Evolutionary conservation across 2,113 vertebrate species (phyloP).

Genomic region (Poeciliopsis occidentalis): DNA sequence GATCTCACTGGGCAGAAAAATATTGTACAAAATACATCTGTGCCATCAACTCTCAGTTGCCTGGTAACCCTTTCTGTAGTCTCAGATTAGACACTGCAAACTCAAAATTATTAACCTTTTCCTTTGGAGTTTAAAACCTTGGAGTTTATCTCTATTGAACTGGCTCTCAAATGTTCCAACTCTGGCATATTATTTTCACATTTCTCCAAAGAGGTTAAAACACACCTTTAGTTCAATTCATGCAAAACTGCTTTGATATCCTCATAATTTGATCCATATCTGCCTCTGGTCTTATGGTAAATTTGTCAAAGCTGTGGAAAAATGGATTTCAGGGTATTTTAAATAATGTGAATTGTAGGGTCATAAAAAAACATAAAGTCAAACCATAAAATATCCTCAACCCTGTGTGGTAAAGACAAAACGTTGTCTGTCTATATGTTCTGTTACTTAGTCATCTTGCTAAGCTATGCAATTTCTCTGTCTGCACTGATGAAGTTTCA

Average conservation of each 20-base stretch:
- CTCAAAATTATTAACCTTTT: slow-evolving; percentile 24
- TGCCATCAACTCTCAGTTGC: slow-evolving; percentile 53
- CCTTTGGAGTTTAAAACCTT: slow-evolving; percentile 15
- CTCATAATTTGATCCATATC: no score
- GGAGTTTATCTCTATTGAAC: slow-evolving; percentile 29
- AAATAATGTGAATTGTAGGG: no score
- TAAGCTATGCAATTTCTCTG: not conserved
- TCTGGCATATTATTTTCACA: not conserved
- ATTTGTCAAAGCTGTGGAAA: no score
- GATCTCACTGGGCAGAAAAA: slow-evolving; percentile 30
- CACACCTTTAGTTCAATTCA: not conserved
- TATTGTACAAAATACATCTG: slow-evolving; percentile 23
- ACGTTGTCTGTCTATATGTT: no score
- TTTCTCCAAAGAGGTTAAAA: not conserved
- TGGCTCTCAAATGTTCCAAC: slow-evolving; percentile 7
- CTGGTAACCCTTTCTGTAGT: slow-evolving; percentile 57
- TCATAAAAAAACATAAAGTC: no score
- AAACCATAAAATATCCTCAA: no score
- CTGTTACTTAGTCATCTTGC: not conserved
- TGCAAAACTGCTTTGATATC: not conserved
- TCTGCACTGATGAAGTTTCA: not conserved
- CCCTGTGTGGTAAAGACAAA: no score
- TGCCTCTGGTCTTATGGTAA: no score
- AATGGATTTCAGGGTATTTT: no score
- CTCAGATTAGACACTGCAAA: slow-evolving; percentile 41